These are phyloP conservation scores for Saturnia pavonia DNA, from an alignment of 2,888 invertebrate genomes.

Conservation along the genomic window DNA sequence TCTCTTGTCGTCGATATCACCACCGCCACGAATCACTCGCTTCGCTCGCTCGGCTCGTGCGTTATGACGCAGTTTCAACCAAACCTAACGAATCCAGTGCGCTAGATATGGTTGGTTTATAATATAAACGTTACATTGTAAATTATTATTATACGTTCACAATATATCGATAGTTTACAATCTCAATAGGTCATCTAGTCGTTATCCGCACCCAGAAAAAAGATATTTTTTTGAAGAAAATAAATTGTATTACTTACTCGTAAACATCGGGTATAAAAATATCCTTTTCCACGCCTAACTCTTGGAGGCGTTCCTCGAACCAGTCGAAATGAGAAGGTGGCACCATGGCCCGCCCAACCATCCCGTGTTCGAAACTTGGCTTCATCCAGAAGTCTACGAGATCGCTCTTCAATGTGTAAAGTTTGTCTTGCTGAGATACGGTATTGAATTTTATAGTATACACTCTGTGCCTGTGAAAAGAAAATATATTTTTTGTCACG, in stretches of 20 bases:
- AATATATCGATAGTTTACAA: no score
- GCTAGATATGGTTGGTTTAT: no score
- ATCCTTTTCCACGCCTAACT: conserved; percentile 45
- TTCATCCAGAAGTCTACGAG: conserved; percentile 56
- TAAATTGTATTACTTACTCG: conserved; percentile 49
- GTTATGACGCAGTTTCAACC: no score
- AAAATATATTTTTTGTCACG: not conserved
- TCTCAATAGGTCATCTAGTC: no score
- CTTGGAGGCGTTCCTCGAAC: conserved; percentile 56
- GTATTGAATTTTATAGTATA: conserved; percentile 52
- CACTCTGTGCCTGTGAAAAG: conserved; percentile 54
- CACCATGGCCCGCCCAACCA: conserved; percentile 59
- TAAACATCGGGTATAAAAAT: conserved; percentile 57
- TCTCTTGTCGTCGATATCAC: no score
- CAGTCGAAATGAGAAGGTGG: conserved; percentile 55
- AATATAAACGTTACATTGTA: no score
- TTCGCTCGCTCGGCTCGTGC: no score
- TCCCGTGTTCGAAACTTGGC: conserved; percentile 50
- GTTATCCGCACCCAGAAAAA: no score
- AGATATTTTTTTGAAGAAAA: no score
- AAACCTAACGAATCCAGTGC: no score
- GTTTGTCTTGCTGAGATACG: conserved; percentile 46
- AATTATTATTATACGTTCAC: no score
- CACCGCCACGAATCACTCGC: no score
- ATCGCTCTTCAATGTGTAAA: conserved; percentile 49